phyloP scores from a whole-genome alignment of 2,888 invertebrate species.

The Diabrotica balteata region DNA sequence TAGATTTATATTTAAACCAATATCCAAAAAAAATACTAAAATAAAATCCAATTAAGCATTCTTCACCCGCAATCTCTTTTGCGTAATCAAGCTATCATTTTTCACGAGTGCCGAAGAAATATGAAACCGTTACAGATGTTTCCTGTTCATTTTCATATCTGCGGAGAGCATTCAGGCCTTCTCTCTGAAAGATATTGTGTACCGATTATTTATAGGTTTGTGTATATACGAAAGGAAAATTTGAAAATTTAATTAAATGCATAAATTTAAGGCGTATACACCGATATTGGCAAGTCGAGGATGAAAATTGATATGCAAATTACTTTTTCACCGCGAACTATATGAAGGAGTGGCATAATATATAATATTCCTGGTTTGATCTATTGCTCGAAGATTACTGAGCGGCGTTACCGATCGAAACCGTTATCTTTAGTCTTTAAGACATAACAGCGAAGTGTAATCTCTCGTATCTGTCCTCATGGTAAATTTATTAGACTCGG shows the following conservation, averaged over 20 bases:
- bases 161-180: conserved; percentile 12
- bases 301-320: conserved; percentile 28
- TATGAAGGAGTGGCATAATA: not conserved
- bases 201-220: conserved; percentile 27
- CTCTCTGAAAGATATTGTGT: conserved; percentile 17
- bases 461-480: not conserved
- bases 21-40: not conserved
- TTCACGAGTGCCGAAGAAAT: conserved; percentile 28
- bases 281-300: conserved; percentile 15
- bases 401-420: not conserved
- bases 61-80: conserved; percentile 6
- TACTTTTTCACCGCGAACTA: conserved; percentile 10
- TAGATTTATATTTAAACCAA: too few species aligned
- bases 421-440: not conserved
- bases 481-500: not conserved
- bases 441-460: not conserved
- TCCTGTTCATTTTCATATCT: conserved; percentile 33
- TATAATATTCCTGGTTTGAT: conserved; percentile 13
- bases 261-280: conserved; percentile 17
- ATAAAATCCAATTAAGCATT: conserved; percentile 5
- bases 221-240: conserved; percentile 15
- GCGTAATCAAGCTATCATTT: conserved; percentile 29
- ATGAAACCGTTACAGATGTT: conserved; percentile 32
- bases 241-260: conserved; percentile 28
- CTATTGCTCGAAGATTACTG: not conserved